phyloP scores from a whole-genome alignment of 92 coral and sea anemone genomes.

The Siderastrea radians region DNA sequence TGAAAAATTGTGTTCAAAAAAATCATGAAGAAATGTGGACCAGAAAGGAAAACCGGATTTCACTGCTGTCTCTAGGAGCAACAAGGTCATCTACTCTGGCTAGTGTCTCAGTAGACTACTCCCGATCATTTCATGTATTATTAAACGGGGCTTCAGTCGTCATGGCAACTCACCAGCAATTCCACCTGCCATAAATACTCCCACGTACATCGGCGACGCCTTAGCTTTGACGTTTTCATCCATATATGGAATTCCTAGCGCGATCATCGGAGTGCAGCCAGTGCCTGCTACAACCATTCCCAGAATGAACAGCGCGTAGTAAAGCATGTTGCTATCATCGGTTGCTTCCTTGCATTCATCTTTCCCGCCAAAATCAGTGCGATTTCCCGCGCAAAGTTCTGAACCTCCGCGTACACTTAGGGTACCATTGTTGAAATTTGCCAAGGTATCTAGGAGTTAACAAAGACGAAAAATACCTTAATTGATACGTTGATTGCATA shows the following conservation, averaged over 20 bases:
- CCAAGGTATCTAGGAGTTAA: neutral
- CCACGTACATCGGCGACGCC: slow-evolving; percentile 83
- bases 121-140: too few species aligned
- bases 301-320: slow-evolving; percentile 69
- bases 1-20: too few species aligned
- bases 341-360: slow-evolving; percentile 10
- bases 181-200: slow-evolving; percentile 64
- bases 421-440: neutral
- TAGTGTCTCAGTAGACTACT: too few species aligned
- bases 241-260: slow-evolving; percentile 77
- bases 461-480: neutral
- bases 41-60: too few species aligned
- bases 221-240: slow-evolving; percentile 88
- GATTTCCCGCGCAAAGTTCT: slow-evolving; percentile 35
- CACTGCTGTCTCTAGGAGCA: too few species aligned
- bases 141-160: too few species aligned
- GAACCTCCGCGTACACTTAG: neutral
- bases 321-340: slow-evolving; percentile 46
- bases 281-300: slow-evolving; percentile 83
- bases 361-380: slow-evolving; percentile 3
- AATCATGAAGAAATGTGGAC: too few species aligned
- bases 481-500: neutral
- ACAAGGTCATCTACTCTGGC: too few species aligned
- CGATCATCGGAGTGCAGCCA: slow-evolving; percentile 83
- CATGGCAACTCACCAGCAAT: slow-evolving; percentile 27